Conservation (phyloP, 2,113 vertebrate genomes). For the Orthonyx spaldingii region DNA sequence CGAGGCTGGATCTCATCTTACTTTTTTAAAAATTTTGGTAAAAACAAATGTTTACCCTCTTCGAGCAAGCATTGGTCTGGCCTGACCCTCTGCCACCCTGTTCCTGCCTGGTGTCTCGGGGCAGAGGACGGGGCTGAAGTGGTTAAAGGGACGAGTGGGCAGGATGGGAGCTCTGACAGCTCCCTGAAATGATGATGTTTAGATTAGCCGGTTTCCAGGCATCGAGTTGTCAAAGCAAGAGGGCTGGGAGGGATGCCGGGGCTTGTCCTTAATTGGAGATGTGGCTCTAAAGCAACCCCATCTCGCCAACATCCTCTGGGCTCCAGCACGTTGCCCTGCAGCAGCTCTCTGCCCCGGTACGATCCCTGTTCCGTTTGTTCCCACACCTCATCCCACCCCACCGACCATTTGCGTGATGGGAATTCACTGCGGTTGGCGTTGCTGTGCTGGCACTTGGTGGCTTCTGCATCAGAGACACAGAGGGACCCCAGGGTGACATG, state of each 20-base stretch:
- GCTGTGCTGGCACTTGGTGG: background rate
- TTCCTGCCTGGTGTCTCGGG: accelerated
- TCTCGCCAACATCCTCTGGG: background rate
- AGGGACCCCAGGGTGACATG: background rate
- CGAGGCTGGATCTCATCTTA: background rate
- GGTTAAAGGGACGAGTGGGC: accelerated
- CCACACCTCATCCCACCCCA: background rate
- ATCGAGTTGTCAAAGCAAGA: background rate
- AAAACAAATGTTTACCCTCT: background rate
- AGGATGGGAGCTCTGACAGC: background rate
- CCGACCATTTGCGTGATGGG: accelerated
- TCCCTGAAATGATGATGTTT: background rate
- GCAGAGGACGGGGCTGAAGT: background rate
- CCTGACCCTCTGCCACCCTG: accelerated
- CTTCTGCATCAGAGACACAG: accelerated
- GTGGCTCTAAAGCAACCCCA: background rate
- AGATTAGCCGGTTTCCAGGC: background rate
- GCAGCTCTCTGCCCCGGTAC: background rate
- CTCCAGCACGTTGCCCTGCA: accelerated
- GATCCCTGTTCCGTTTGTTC: background rate
- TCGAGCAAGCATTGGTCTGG: accelerated
- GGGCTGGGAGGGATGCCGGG: background rate
- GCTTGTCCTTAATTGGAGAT: conserved; percentile 48
- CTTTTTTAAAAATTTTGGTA: background rate
- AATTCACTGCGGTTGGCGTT: accelerated